Evolutionary conservation across 2,888 invertebrate genomes (phyloP), one percentile per base, ranked within the genome.

Genomic region (Tillus elongatus): DNA sequence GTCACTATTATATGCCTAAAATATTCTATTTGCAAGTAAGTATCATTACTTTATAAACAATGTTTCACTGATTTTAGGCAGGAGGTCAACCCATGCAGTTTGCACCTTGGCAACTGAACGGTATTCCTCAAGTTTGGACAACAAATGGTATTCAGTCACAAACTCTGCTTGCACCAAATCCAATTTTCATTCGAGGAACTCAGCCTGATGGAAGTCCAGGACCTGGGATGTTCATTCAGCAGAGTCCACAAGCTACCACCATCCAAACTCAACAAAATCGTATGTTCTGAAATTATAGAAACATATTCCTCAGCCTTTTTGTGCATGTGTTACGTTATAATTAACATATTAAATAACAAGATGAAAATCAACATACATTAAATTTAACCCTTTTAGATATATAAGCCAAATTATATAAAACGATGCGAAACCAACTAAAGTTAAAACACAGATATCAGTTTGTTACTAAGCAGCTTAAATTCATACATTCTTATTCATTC

Each of bases 161-260:
- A 19, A 71, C 82, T 1, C 64, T 85, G 3, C 68, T 84, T 1
- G 75, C 82, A 0, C 82, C 79, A 10, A 87, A 86, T 67, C 84
- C 82, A 4, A 87, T 89, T 53, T 82, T 84, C 61, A 88, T 90
- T 47, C 68, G 89, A 27, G 84, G 86, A 12, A 73, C 82, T 1
- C 88, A 86, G 57, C 77, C 80, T 2, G 88, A 88, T 57, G 75
- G 73, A 4, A 69, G 72, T 1, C 68, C 72, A 1, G 74, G 78
- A 10, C 67, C 73, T 2, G 75, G 79, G 16, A 85, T 91, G 84
- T 89, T 86, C 58, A 87, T 90, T 51, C 84, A 83, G 52, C 79
- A 78, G 47, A 82, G 80, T 47, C 85, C 87, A 9, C 77, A 76
- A 44, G 77, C 80, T 61, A 56, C 63, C 6, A 61, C 79, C 49